Percentiles rank a stretch among this genome's conserved stretches.
Evolutionary conservation across 1,140 invertebrate species (phyloP).

Genomic region (Eupeodes corollae): DNA sequence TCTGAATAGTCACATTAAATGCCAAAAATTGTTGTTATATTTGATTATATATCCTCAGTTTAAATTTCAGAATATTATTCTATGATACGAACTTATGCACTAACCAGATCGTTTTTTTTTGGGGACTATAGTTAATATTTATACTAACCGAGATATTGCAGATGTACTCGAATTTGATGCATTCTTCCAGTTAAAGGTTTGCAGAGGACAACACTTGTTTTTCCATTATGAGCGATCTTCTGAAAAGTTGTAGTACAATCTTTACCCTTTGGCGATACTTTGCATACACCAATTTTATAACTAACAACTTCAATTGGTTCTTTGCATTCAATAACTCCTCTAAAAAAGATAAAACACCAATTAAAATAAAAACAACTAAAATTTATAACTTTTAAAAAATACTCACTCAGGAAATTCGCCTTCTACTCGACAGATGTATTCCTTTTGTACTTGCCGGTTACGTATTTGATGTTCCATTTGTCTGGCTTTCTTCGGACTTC

Average conservation of each 20-base stretch:
- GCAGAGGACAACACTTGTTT: constrained; percentile 86
- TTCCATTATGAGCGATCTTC: constrained; percentile 72
- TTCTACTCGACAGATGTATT: constrained; percentile 93
- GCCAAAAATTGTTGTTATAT: no score
- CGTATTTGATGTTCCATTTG: constrained; percentile 91
- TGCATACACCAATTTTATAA: constrained; percentile 91
- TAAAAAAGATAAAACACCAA: constrained; percentile 38
- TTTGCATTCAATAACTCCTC: constrained; percentile 68
- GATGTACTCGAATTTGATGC: constrained; percentile 98
- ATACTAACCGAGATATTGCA: constrained; percentile 81
- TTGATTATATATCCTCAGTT: no score
- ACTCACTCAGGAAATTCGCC: constrained; percentile 93
- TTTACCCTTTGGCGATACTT: constrained; percentile 82
- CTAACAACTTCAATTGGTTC: constrained; percentile 90
- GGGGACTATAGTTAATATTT: no score
- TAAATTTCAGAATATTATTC: no score
- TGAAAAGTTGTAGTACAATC: constrained; percentile 83
- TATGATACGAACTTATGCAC: no score
- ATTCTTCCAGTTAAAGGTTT: constrained; percentile 90
- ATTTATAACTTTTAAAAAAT: constrained; percentile 14
- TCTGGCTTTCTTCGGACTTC: constrained; percentile 81
- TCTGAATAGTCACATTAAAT: no score
- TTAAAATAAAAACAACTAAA: neutral
- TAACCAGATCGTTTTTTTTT: no score
- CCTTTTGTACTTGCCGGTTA: constrained; percentile 83